Percentiles rank a stretch among this genome's conserved stretches.
Conservation (phyloP, 2,797 vertebrate species). For the Peromyscus aztecus region DNA sequence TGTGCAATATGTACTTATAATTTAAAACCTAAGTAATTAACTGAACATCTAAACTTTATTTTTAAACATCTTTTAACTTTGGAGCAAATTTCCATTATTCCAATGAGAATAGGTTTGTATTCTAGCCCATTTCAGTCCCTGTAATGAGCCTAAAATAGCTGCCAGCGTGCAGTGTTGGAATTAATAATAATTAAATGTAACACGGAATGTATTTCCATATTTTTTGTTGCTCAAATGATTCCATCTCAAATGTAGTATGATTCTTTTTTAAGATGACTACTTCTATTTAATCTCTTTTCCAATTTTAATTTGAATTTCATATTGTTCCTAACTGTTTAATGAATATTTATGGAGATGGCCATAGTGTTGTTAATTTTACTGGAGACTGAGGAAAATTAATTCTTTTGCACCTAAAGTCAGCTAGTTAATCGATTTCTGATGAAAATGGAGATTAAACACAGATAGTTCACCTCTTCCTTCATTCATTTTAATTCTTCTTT, state of each 20-base stretch:
- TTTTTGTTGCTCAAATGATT: conserved; percentile 91
- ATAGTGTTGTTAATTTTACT: conserved; percentile 92
- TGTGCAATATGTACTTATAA: conserved; percentile 43
- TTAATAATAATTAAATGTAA: conserved; percentile 92
- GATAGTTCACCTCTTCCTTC: conserved; percentile 90
- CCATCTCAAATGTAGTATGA: conserved; percentile 89
- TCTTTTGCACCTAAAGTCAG: conserved; percentile 92
- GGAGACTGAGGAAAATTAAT: conserved; percentile 92
- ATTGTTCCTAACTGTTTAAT: conserved; percentile 92
- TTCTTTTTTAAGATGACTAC: conserved; percentile 89
- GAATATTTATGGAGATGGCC: conserved; percentile 92
- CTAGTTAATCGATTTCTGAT: conserved; percentile 94
- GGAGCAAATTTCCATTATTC: conserved; percentile 88
- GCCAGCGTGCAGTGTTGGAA: conserved; percentile 89
- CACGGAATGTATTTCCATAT: conserved; percentile 92
- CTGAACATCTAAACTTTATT: conserved; percentile 78
- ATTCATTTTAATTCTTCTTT: conserved; percentile 88
- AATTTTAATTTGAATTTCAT: conserved; percentile 91
- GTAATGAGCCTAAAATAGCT: conserved; percentile 90
- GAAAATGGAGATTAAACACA: conserved; percentile 91
- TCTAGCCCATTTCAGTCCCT: conserved; percentile 88
- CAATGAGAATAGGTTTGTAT: conserved; percentile 89
- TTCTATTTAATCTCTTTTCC: conserved; percentile 90
- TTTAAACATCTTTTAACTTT: conserved; percentile 85
- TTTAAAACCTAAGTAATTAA: conserved; percentile 76